Evolutionary conservation across 2,797 vertebrate genomes (phyloP).

Genomic region (Brachymystax lenok): DNA sequence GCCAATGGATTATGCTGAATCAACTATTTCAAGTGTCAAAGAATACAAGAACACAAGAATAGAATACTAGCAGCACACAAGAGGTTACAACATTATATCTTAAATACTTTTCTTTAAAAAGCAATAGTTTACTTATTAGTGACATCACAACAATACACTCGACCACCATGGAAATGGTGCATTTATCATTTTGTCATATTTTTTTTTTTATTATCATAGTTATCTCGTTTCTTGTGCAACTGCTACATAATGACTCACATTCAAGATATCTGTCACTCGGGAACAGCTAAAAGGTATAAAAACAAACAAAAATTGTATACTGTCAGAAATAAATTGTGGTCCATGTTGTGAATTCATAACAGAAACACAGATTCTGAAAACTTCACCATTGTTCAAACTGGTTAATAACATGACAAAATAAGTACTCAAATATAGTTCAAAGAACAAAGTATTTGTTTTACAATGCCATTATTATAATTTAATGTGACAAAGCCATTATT

Average conservation of each 20-base stretch:
- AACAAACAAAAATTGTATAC: conserved; percentile 68
- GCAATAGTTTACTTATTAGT: conserved; percentile 48
- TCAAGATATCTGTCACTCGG: conserved; percentile 98
- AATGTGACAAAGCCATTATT: conserved; percentile 43
- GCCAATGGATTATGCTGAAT: neutral
- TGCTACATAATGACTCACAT: conserved; percentile 99
- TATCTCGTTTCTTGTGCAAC: conserved; percentile 95
- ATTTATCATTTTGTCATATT: conserved; percentile 82
- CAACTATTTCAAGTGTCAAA: conserved; percentile 55
- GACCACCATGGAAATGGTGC: conserved; percentile 80
- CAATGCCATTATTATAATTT: conserved; percentile 89
- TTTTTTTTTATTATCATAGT: conserved; percentile 81
- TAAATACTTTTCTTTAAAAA: conserved; percentile 41
- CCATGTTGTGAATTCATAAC: conserved; percentile 90
- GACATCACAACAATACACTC: conserved; percentile 74
- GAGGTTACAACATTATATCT: conserved; percentile 38
- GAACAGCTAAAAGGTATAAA: conserved; percentile 89
- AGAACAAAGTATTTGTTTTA: conserved; percentile 82
- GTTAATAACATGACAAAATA: conserved; percentile 90
- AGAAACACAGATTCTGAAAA: conserved; percentile 90
- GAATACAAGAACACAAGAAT: conserved; percentile 52
- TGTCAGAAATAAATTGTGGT: conserved; percentile 84
- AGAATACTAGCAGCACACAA: conserved; percentile 45
- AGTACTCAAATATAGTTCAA: conserved; percentile 87
- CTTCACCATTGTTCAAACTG: conserved; percentile 90